A percentile compares a stretch with the other conserved stretches of the same genome.
Evolutionary conservation across 2,797 vertebrate genomes (phyloP).

Genomic region (Tapirus indicus): DNA sequence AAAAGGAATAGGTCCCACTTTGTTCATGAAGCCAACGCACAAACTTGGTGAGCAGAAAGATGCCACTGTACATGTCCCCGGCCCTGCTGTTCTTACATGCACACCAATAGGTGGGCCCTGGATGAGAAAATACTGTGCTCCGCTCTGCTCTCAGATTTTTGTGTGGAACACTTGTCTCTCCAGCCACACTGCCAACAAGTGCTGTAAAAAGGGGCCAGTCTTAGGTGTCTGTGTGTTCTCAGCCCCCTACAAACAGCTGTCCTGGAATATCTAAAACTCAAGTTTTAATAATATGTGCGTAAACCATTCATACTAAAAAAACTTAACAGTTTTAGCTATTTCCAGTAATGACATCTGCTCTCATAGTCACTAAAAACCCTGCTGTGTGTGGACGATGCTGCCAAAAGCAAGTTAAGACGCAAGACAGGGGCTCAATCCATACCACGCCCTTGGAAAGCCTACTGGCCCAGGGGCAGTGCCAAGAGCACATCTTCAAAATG

Average conservation of each 20-base stretch:
- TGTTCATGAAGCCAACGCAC: rapidly evolving
- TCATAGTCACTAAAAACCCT: neutral
- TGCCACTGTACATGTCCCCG: rapidly evolving
- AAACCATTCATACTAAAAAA: neutral
- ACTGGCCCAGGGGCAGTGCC: no score
- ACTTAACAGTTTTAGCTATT: neutral
- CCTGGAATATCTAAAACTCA: neutral
- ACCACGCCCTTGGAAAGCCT: neutral
- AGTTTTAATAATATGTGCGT: neutral
- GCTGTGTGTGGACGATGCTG: rapidly evolving
- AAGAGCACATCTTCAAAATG: neutral
- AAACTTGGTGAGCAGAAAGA: neutral
- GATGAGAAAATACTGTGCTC: neutral
- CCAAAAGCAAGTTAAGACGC: neutral
- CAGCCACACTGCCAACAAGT: neutral
- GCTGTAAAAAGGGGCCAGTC: neutral
- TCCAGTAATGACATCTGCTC: neutral
- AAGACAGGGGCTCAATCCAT: neutral
- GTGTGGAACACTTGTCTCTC: rapidly evolving
- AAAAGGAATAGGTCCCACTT: no score
- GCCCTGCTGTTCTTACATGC: rapidly evolving
- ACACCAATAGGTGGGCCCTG: rapidly evolving
- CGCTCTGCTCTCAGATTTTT: neutral
- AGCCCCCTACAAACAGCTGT: neutral
- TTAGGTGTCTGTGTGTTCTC: neutral